These are phyloP conservation scores for Chymomyza costata DNA, from an alignment of 1,140 invertebrate species.

Conservation along the genomic window DNA sequence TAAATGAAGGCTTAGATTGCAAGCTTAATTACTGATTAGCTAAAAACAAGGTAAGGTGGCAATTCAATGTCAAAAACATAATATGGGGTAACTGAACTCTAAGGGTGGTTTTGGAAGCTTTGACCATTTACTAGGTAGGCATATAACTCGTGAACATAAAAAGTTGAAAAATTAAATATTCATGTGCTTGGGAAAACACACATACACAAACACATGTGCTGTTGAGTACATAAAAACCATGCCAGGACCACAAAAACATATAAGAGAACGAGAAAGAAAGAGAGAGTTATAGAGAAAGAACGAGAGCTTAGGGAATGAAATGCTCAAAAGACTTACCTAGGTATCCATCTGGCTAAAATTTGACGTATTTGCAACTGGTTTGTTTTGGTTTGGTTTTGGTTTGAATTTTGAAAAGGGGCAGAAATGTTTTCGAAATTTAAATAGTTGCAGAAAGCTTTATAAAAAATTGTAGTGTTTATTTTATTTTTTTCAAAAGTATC, in stretches of 20 bases:
- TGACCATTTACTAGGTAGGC: constrained; percentile 22
- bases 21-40: constrained; percentile 30
- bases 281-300: constrained; percentile 9
- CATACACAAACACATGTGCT: background rate
- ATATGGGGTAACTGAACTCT: constrained; percentile 49
- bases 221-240: no score
- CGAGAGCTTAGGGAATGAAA: background rate
- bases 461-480: background rate
- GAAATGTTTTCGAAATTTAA: constrained; percentile 8
- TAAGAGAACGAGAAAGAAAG: constrained; percentile 9
- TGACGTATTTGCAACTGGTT: constrained; percentile 61
- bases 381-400: constrained; percentile 1
- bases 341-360: constrained; percentile 63
- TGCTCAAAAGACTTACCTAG: constrained; percentile 57
- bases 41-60: constrained; percentile 21
- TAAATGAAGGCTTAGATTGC: no score
- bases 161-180: constrained; percentile 56
- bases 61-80: constrained; percentile 51
- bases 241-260: no score
- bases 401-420: constrained; percentile 10
- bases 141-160: constrained; percentile 47
- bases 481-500: no score
- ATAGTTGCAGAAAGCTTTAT: background rate
- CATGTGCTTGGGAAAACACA: constrained; percentile 29
- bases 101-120: background rate